Base-by-base conservation (phyloP, 2,797 vertebrate genomes). In the Silurus aristotelis region DNA sequence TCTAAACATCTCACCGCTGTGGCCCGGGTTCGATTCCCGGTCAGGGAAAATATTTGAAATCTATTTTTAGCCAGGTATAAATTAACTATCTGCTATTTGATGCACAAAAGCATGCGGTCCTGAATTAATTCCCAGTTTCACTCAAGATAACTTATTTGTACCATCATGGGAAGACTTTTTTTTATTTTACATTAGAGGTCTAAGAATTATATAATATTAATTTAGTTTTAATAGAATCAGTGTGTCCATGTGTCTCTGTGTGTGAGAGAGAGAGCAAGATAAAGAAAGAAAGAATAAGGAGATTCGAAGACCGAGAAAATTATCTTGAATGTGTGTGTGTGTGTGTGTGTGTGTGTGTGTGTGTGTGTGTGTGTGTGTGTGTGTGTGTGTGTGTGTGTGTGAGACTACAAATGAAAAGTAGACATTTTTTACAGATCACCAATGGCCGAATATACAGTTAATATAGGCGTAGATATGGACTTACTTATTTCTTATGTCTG, bases 131-230 rank as follows among this genome's bases (percentile, higher is more conserved):
- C 43, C 78, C 25, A 46, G 38, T 66, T 48, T 15, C 22, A 80
- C 78, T 64, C 43, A 80, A 52, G 61, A 80, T 64, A 48, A 80
- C n/a, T 66, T 80, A 8, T 14, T 64, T 2, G 2, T 80, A 17
- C 61, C 61, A 80, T 27, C 43, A 66, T 25, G 14, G 61, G 61
- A 27, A 80, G 78, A 64, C 61, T n/a, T 80, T 48, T 66, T 61
- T 80, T 66, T 61, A 22, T 80, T 80, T 64, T 20, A 64, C 61
- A 80, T 48, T 80, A 64, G 61, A 80, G 77, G 43, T 64, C 77
- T 64, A 43, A 66, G 61, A 52, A 48, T 66, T 52, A 48, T 80
- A 58, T 71, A 68, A 66, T 60, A 70, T 55, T 78, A 78, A 79
- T 79, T 64, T n/a, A 63, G 43, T 79, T 79, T 79, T 79, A 79